These are phyloP conservation scores for Prunella fulvescens DNA, from an alignment of 2,113 vertebrate genomes.

Conservation along the genomic window DNA sequence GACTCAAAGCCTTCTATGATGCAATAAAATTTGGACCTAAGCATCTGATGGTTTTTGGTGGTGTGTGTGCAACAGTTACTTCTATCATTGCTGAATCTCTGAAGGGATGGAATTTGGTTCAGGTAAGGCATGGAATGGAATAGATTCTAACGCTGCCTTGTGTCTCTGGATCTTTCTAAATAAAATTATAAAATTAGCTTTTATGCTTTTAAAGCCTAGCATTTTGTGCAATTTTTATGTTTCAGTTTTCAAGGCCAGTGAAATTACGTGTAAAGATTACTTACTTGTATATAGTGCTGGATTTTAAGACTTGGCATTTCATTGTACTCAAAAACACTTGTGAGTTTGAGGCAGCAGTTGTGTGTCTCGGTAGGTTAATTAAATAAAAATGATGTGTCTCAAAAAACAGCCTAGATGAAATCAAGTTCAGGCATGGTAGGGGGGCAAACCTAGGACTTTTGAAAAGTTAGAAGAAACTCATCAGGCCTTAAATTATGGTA, in stretches of 20 bases:
- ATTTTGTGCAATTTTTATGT: not conserved
- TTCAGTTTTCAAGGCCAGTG: not conserved
- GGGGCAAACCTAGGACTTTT: not conserved
- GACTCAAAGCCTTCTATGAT: slow-evolving; percentile 97
- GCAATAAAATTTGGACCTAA: slow-evolving; percentile 98
- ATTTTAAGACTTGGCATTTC: not conserved
- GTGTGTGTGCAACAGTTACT: slow-evolving; percentile 95
- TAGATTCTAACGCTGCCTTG: not conserved
- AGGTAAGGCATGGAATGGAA: slow-evolving; percentile 78
- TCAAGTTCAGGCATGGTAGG: not conserved
- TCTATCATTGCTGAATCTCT: slow-evolving; percentile 98
- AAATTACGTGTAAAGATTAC: not conserved
- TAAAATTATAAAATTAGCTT: not conserved
- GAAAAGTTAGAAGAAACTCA: not conserved
- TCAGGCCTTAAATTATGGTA: not conserved
- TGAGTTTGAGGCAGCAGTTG: not conserved
- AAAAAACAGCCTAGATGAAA: not conserved
- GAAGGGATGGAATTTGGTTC: slow-evolving; percentile 97
- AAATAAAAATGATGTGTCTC: not conserved
- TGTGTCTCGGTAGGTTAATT: not conserved
- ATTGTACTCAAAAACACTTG: not conserved
- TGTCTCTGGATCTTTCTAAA: not conserved
- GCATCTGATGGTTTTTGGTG: slow-evolving; percentile 98
- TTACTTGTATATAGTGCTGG: not conserved
- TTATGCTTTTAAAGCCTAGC: not conserved